Conservation (phyloP, 35 echinoderm and acorn worm species). For the Apostichopus parvimensis region DNA sequence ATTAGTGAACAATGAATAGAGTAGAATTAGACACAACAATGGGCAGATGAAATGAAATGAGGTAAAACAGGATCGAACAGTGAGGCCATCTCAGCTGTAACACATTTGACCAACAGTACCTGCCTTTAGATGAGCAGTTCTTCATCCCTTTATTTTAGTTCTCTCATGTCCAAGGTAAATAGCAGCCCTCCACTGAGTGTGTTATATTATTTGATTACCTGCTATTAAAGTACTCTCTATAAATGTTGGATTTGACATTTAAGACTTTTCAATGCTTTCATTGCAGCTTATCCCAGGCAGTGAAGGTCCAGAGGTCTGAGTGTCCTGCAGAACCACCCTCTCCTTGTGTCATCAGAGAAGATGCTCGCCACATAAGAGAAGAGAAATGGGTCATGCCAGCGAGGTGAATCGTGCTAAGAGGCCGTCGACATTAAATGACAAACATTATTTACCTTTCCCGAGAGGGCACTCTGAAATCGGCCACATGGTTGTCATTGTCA, state of each 20-base stretch:
- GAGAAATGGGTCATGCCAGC: not conserved
- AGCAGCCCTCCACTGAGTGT: not conserved
- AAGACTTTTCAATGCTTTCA: constrained; percentile 24
- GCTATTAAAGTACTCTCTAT: not conserved
- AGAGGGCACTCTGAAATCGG: not conserved
- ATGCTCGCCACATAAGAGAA: not conserved
- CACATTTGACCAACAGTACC: too few relatives aligned
- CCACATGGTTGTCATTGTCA: not conserved
- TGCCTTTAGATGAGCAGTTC: too few relatives aligned
- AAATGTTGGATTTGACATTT: not conserved
- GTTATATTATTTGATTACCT: not conserved
- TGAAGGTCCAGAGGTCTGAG: constrained; percentile 80
- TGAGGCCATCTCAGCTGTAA: too few relatives aligned
- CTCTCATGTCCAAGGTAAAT: too few relatives aligned
- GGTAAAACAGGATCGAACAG: too few relatives aligned
- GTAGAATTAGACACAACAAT: too few relatives aligned
- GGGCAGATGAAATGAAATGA: too few relatives aligned
- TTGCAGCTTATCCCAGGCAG: constrained; percentile 73
- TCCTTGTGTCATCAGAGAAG: not conserved
- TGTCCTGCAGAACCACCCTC: not conserved
- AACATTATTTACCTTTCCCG: not conserved
- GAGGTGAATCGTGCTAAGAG: not conserved
- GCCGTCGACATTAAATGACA: not conserved
- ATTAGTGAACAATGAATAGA: too few relatives aligned
- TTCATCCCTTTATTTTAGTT: too few relatives aligned